Evolutionary conservation across 2,113 vertebrate species (phyloP), one percentile per base, ranked within the genome.

Genomic region (Nothoprocta pentlandii): DNA sequence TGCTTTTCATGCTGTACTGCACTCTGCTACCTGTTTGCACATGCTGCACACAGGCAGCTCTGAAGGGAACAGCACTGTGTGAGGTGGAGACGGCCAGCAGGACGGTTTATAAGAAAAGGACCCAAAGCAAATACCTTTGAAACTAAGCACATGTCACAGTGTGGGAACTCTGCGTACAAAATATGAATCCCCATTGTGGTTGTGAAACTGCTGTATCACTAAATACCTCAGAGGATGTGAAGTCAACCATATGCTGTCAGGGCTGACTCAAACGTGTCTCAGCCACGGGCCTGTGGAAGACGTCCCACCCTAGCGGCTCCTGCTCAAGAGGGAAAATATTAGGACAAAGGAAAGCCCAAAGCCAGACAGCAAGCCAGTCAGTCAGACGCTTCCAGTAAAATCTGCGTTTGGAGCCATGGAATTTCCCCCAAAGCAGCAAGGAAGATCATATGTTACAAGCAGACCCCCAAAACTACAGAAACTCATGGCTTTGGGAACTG

Each of bases 131-230:
- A 15, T 34, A 39, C 62, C 32, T 85, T 73, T 79, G 81, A 79
- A 85, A 71, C 67, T 66, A 42, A 89, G n/a, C 46, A 10, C 84
- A 41, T 71, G 61, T 47, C 49, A 75, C 5, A 2, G 46, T 3
- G 3, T 70, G 93, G 80, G 80, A 91, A 77, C 86, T 46, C 62
- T 62, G 32, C 39, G 39, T 17, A 58, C 47, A 17, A 82, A 85
- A 49, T 5, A 76, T 15, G 63, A 87, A 66, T 80, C 25, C 54
- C 85, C 87, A 53, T 4, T 87, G 93, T 0, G 67, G 87, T 94
- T 91, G n/a, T 47, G 81, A 96, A 96, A 93, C 30, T 95, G 79
- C 82, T 92, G 93, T 80, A 85, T 95, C 96, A 94, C 93, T 93
- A 85, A 87, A 93, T 89, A 96, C 28, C 79, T 93, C 90, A 77